Evolutionary conservation across 2,888 invertebrate species (phyloP), one percentile per base, ranked within the genome.

Genomic region (Sussaba pulchella): DNA sequence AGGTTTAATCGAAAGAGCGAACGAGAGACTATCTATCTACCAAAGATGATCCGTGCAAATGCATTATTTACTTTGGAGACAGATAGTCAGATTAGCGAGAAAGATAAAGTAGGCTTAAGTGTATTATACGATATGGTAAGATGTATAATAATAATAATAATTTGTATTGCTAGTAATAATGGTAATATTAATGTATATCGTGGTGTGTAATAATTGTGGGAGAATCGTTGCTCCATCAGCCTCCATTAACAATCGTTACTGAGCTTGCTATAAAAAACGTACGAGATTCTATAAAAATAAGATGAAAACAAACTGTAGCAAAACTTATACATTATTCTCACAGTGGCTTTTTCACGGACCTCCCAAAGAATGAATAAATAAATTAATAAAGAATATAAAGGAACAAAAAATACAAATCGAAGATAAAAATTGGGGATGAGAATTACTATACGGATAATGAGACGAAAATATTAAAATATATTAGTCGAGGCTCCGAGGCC

Each of bases 211-310:
- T 73, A 63, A 54, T 41, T 74, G n/a, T n/a, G n/a, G 77, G 73
- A 82, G 74, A 71, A 52, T 75, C 67, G 69, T 71, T 75, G 63
- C 41, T 69, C 47, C 67, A 82, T 81, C 72, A 59, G 70, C 52
- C 82, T 80, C 72, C 74, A 59, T 39, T 84, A n/a, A 86, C 86
- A 88, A 87, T 88, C 86, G 83, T 84, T 78, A 85, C 76, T 85
- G 87, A 88, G 86, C 86, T 88, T 87, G 81, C 77, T 78, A 71
- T n/a, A n/a, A n/a, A n/a, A 72, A 50, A 24, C 52, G 61, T 82
- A 82, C 79, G 57, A 83, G 63, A 76, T 64, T 75, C 41, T 67
- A 67, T 66, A 5, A 72, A 47, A 63, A 14, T 36, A 31, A 5
- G 2, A 31, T 5, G 6, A 31, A 31, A 31, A 31, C 2, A 31